phyloP scores from a whole-genome alignment of 2,888 invertebrate genomes.

The Diadegma fenestrale region DNA sequence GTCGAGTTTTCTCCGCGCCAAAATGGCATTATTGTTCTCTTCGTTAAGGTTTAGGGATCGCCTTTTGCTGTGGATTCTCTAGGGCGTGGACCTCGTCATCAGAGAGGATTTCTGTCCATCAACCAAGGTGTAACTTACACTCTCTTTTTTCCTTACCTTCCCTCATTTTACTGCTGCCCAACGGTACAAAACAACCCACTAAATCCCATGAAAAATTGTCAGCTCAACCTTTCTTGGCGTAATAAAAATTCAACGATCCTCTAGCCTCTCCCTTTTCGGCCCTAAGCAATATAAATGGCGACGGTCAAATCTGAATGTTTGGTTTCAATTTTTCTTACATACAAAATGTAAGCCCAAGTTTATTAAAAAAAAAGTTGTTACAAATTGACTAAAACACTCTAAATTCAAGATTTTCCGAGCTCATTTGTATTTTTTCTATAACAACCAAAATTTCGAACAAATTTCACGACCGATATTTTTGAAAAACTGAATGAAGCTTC shows the following conservation, averaged over 20 bases:
- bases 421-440: too few species aligned
- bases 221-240: conserved; percentile 31
- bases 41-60: conserved; percentile 60
- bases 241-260: conserved; percentile 39
- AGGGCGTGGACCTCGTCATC: conserved; percentile 60
- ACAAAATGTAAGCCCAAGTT: too few species aligned
- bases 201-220: conserved; percentile 19
- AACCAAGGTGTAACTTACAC: conserved; percentile 64
- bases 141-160: conserved; percentile 28
- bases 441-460: too few species aligned
- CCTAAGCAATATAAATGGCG: too few species aligned
- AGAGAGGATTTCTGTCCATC: conserved; percentile 51
- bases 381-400: too few species aligned
- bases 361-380: too few species aligned
- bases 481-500: too few species aligned
- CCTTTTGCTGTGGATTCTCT: conserved; percentile 34
- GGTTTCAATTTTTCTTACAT: too few species aligned
- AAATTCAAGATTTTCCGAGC: too few species aligned
- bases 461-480: too few species aligned
- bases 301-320: too few species aligned
- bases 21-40: conserved; percentile 59
- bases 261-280: background rate
- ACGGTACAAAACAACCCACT: conserved; percentile 36
- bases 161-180: conserved; percentile 26
- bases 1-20: background rate